Base-by-base conservation (phyloP, 2,797 vertebrate genomes). In the Heterohyrax brucei region DNA sequence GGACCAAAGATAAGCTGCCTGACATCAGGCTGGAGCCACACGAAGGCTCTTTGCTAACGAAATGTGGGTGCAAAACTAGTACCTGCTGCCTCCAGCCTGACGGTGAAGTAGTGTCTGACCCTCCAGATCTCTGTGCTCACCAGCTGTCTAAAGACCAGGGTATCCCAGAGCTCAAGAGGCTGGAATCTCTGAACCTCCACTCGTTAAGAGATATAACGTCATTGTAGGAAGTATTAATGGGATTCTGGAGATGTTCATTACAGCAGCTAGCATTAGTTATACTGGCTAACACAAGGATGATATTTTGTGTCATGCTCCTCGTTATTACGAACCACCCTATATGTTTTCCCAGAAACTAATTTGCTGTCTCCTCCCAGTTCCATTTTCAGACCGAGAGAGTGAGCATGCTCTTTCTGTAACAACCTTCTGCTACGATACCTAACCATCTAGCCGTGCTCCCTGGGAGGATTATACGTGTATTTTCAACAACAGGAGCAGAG, bases 241-340 rank as follows among this genome's bases (percentile, higher is more conserved):
- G 39, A 4, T 1, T 1, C 0, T 0, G 48, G 70, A 16, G 13
- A 1, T 0, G 1, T n/a, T n/a, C 16, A 0, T 26, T 2, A 2
- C 4, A 14, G 50, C 21, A 5, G 6, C 39, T 4, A 18, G 6
- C 12, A 1, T 3, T 9, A 5, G 1, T 26, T 7, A 1, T 3
- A 77, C 50, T 44, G 26, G 26, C 30, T 7, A 1, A 12, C 1
- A 4, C 21, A 8, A 9, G 0, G 19, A 53, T 10, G 39, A 22
- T 2, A 1, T 26, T 4, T 0, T 1, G 3, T 9, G 0, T 3
- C 53, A 4, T 0, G 1, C 46, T 39, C 22, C 48, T 78, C 33
- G 7, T 1, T 26, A 0, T 18, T 39, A 50, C 18, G 56, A 89
- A 44, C 44, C 22, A 1, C 18, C 7, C 2, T 2, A 0, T 1